phyloP scores from a whole-genome alignment of 2,888 invertebrate species.

The Torymus texanus region DNA sequence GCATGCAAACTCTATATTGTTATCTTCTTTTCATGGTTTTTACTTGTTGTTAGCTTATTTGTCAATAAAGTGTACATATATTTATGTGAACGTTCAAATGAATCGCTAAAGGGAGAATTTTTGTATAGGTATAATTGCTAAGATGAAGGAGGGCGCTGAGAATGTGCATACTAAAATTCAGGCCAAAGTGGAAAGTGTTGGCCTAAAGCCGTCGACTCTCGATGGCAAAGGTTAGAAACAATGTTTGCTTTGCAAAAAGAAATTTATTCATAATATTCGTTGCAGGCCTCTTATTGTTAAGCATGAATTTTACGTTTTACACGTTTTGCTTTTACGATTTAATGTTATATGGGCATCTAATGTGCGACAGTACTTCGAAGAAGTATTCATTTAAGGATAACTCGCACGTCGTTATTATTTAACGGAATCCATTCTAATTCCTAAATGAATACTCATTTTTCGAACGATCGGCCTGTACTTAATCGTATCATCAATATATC shows the following conservation, averaged over 20 bases:
- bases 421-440: background rate
- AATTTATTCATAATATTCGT: conserved; percentile 26
- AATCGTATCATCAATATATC: conserved; percentile 25
- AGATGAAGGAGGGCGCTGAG: conserved; percentile 97
- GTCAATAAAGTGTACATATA: conserved; percentile 12
- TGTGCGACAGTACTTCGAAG: background rate
- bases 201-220: conserved; percentile 75
- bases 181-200: conserved; percentile 91
- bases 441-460: conserved; percentile 13
- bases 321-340: conserved; percentile 22
- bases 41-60: conserved; percentile 31
- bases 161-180: conserved; percentile 94
- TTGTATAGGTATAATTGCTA: conserved; percentile 88
- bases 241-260: conserved; percentile 49
- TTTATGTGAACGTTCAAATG: background rate
- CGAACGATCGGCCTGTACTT: conserved; percentile 23
- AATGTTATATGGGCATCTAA: conserved; percentile 9
- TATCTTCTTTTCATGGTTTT: conserved; percentile 24
- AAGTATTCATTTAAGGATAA: conserved; percentile 2
- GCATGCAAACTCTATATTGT: conserved; percentile 20
- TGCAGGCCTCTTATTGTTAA: conserved; percentile 44
- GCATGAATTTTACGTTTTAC: conserved; percentile 60
- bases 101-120: conserved; percentile 42
- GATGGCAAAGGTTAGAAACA: conserved; percentile 74
- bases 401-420: background rate